These are phyloP conservation scores for Agapornis roseicollis DNA, from an alignment of 2,113 vertebrate species.

Conservation along the genomic window DNA sequence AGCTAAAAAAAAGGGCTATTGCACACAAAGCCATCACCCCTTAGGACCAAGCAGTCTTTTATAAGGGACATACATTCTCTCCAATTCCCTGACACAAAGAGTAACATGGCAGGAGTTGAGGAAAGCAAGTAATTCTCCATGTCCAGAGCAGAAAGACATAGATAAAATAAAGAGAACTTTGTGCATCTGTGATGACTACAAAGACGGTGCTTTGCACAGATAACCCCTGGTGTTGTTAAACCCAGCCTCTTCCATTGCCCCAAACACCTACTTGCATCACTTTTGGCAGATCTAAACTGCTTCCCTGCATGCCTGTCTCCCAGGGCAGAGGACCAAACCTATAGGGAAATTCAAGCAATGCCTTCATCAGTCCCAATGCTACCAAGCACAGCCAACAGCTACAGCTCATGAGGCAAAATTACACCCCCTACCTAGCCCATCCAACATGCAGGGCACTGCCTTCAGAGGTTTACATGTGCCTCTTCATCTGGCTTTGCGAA, in stretches of 20 bases:
- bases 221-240: not conserved
- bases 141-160: not conserved
- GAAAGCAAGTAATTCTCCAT: not conserved
- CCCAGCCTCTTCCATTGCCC: not conserved
- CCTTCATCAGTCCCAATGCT: not conserved
- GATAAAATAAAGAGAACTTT: not conserved
- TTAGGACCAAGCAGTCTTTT: not conserved
- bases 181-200: not conserved
- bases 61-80: not conserved
- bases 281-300: not conserved
- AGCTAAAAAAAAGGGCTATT: not conserved
- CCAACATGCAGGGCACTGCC: not conserved
- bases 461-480: not conserved
- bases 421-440: not conserved
- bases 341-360: not conserved
- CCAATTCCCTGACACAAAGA: not conserved
- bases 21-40: not conserved
- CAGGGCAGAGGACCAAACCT: not conserved
- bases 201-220: not conserved
- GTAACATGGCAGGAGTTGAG: rapidly evolving
- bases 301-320: not conserved
- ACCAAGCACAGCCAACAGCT: not conserved
- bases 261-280: not conserved
- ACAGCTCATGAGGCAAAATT: not conserved
- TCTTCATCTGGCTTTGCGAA: not conserved